Evolutionary conservation across 1,140 invertebrate genomes (phyloP).

Genomic region (Drosophila ohnishii): DNA sequence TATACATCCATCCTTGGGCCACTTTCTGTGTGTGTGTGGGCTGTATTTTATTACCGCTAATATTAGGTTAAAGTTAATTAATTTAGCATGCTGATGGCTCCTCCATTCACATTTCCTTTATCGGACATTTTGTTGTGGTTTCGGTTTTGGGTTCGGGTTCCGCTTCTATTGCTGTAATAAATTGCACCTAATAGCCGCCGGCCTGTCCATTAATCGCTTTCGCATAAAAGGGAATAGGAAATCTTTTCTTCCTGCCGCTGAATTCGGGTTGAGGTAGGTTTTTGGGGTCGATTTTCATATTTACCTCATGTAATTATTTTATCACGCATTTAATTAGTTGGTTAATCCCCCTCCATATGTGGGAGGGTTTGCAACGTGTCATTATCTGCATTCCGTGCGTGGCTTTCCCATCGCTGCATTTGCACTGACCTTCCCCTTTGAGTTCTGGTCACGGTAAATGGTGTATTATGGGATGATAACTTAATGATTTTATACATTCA

Average conservation of each 20-base stretch:
- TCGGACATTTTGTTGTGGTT: conserved; percentile 21
- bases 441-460: neutral
- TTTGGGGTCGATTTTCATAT: conserved; percentile 26
- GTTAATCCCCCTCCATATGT: conserved; percentile 27
- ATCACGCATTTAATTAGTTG: conserved; percentile 47
- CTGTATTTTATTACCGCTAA: conserved; percentile 52
- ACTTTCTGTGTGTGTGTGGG: conserved; percentile 25
- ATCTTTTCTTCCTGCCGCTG: neutral
- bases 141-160: conserved; percentile 12
- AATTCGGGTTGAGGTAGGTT: conserved; percentile 1
- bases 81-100: conserved; percentile 35
- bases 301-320: conserved; percentile 45
- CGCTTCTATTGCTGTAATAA: conserved; percentile 62
- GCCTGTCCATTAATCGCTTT: conserved; percentile 60
- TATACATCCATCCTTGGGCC: neutral
- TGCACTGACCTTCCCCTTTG: neutral
- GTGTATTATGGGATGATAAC: neutral
- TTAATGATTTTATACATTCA: neutral
- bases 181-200: conserved; percentile 67
- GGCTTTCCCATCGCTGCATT: conserved; percentile 1
- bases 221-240: conserved; percentile 4
- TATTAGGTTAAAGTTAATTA: conserved; percentile 61
- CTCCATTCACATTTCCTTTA: conserved; percentile 31
- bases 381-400: conserved; percentile 40
- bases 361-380: conserved; percentile 11